Evolutionary conservation across 1,140 invertebrate genomes (phyloP).

Genomic region (Panagrolaimus sp.): DNA sequence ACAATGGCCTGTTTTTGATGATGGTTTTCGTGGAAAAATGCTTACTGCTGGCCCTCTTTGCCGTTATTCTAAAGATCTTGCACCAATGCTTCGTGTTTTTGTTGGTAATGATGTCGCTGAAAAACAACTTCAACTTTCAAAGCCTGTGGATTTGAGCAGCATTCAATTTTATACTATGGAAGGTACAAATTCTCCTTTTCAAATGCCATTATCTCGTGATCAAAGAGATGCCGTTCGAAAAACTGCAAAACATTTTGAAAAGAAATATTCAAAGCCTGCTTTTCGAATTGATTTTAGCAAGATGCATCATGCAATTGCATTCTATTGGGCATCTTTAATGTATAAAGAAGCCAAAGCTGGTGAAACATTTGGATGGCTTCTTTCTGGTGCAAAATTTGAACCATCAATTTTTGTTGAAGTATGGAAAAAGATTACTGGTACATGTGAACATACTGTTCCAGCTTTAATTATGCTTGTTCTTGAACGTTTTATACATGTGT

Average conservation of each 20-base stretch:
- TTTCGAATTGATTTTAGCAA: constrained; percentile 36
- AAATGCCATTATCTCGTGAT: not conserved
- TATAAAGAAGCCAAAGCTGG: not conserved
- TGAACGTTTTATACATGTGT: too few species aligned
- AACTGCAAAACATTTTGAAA: constrained; percentile 48
- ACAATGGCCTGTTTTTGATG: not conserved
- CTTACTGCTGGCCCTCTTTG: not conserved
- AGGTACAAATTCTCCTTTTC: constrained; percentile 31
- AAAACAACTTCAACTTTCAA: not conserved
- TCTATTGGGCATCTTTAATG: not conserved
- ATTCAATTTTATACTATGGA: constrained; percentile 54
- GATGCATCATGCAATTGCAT: constrained; percentile 36
- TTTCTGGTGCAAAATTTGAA: not conserved
- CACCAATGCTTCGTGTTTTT: not conserved
- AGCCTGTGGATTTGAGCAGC: too few species aligned
- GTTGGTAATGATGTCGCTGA: not conserved
- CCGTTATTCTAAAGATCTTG: constrained; percentile 16
- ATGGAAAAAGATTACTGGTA: not conserved
- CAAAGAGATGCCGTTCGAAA: too few species aligned
- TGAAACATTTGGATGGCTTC: not conserved
- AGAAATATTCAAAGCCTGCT: constrained; percentile 40
- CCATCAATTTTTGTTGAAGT: not conserved
- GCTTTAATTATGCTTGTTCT: too few species aligned
- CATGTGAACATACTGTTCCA: not conserved
- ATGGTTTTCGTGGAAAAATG: not conserved